phyloP scores from a whole-genome alignment of 2,888 invertebrate genomes.

The Agrochola lychnidis region DNA sequence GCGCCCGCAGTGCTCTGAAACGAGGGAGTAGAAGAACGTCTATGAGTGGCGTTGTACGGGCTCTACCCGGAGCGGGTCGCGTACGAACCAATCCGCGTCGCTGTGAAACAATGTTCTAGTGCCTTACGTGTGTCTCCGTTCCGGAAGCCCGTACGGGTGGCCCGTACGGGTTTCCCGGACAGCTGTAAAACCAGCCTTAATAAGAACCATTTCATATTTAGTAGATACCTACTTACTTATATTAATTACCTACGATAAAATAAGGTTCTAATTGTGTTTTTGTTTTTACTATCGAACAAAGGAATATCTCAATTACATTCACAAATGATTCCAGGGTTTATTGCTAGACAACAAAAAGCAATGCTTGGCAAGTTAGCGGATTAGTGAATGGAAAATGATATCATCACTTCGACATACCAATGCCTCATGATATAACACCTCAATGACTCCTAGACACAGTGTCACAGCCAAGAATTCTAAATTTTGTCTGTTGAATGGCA shows the following conservation, averaged over 20 bases:
- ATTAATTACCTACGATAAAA: not conserved
- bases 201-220: not conserved
- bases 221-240: not conserved
- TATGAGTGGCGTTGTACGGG: too few relatives aligned
- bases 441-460: conserved; percentile 28
- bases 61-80: too few relatives aligned
- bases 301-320: too few relatives aligned
- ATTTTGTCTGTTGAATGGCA: conserved; percentile 49
- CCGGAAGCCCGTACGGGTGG: too few relatives aligned
- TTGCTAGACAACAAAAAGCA: conserved; percentile 12
- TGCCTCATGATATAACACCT: conserved; percentile 34
- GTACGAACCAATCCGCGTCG: too few relatives aligned
- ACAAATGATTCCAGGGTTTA: not conserved
- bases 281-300: too few relatives aligned
- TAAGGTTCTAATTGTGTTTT: not conserved
- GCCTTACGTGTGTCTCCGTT: too few relatives aligned
- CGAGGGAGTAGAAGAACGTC: too few relatives aligned
- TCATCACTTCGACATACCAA: conserved; percentile 47
- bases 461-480: conserved; percentile 51
- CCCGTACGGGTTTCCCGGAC: too few relatives aligned
- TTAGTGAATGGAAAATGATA: conserved; percentile 48
- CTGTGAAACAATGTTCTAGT: too few relatives aligned
- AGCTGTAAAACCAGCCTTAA: not conserved
- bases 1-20: too few relatives aligned
- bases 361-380: conserved; percentile 21